Evolutionary conservation across 2,888 invertebrate genomes (phyloP), one percentile per base, ranked within the genome.

Genomic region (Macrosiphum euphorbiae): DNA sequence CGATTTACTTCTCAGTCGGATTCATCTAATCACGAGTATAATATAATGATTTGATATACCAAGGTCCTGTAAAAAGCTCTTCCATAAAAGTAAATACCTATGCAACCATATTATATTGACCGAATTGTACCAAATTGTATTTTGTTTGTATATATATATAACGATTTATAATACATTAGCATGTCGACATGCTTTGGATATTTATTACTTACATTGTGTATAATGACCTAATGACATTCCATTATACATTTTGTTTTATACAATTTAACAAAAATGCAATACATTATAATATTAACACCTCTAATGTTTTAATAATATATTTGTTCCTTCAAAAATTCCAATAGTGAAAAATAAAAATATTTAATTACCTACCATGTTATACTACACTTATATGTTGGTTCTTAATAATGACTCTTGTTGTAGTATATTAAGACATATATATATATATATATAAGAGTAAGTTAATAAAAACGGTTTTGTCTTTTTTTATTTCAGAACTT

Each of bases 401-500:
- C 78, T 44, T 44, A 47, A 47, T 11, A 78, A 78, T 78, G 35
- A 8, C 8, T 35, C 35, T 35, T 8, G 35, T 24, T 78, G 8
- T 35, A 35, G 20, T 78, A 35, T 35, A 20, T 78, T n/a, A 16
- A 5, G n/a, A n/a, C 13, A 16, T 61, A 52, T n/a, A n/a, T 8
- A 24, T 55, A 28, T 58, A 58, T 8, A 28, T 67, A n/a, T 67
- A n/a, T 16, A n/a, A 67, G 5, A 67, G 7, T 35, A 35, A 35
- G 13, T 78, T 78, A 35, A 35, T 24, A 78, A 35, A 58, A 58
- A 26, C 1, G 47, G 28, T 47, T 26, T 61, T 61, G 10, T n/a
- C n/a, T n/a, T 47, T 58, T 47, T 52, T 52, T 52, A 28, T 88
- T 94, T 92, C 41, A 95, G 95, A 84, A 92, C 94, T 67, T 95